A percentile compares a stretch with the other conserved stretches of the same genome.
Evolutionary conservation across 35 echinoderm and acorn worm species (phyloP).

Genomic region (Apostichopus californicus): DNA sequence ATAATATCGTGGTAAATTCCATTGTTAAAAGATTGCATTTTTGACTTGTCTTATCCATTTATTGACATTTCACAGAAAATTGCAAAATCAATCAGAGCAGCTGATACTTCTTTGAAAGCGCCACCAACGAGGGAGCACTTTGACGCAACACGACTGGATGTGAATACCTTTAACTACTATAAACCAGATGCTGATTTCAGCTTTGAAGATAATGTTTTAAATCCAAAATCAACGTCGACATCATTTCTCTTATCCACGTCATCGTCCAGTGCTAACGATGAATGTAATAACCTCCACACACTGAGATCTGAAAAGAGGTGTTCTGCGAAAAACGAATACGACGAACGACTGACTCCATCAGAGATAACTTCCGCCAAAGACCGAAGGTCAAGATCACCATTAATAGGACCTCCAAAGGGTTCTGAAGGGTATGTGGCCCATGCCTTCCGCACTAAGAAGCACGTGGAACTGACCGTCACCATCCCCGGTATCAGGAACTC

Average conservation of each 20-base stretch:
- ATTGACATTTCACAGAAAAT: constrained; percentile 21
- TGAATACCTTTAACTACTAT: background rate
- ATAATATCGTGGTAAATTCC: no score
- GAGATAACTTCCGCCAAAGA: background rate
- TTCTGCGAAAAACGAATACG: background rate
- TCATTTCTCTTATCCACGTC: constrained; percentile 22
- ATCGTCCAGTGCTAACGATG: background rate
- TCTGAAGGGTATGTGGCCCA: background rate
- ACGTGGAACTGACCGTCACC: background rate
- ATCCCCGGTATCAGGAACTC: background rate
- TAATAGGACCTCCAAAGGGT: background rate
- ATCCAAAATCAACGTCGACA: background rate
- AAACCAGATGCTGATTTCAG: background rate
- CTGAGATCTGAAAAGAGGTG: background rate
- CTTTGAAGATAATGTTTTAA: constrained; percentile 11
- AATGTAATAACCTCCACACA: background rate
- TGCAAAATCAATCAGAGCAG: background rate
- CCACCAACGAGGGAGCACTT: constrained; percentile 22
- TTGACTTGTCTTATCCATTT: no score
- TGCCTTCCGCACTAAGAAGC: background rate
- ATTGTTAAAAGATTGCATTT: no score
- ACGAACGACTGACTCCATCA: background rate
- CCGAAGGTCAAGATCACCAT: background rate
- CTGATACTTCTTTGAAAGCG: background rate
- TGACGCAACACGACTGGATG: background rate